Evolutionary conservation across 2,113 vertebrate species (phyloP).

Genomic region (Alectura lathami): DNA sequence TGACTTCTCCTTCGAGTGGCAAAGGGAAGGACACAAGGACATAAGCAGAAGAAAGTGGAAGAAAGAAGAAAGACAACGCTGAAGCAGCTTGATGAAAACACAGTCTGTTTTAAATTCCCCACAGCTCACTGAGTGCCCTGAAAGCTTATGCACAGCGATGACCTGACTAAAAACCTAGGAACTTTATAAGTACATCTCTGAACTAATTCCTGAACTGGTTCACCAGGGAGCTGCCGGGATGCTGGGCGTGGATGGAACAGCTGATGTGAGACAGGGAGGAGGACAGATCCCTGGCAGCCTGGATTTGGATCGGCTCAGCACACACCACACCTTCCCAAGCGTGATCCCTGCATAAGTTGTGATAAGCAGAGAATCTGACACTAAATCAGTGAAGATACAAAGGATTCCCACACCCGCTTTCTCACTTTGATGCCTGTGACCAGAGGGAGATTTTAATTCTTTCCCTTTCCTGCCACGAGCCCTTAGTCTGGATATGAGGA

Average conservation of each 20-base stretch:
- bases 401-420: neutral
- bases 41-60: neutral
- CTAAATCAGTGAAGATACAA: neutral
- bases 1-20: neutral
- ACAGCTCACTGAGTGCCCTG: neutral
- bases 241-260: neutral
- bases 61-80: no score
- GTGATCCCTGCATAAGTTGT: neutral
- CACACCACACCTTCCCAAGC: neutral
- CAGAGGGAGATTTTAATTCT: neutral
- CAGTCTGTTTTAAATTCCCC: neutral
- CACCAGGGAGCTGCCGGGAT: neutral
- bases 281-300: neutral
- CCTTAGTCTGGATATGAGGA: neutral
- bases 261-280: neutral
- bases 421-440: neutral
- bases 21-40: neutral
- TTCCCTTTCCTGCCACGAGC: neutral
- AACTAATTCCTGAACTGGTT: neutral
- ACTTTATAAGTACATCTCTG: neutral
- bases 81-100: neutral
- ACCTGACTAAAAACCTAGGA: neutral
- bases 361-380: neutral
- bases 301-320: slow-evolving; percentile 1
- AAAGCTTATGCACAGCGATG: neutral